Evolutionary conservation across 2,888 invertebrate genomes (phyloP), one percentile per base, ranked within the genome.

Genomic region (Alviniconcha strummeri): DNA sequence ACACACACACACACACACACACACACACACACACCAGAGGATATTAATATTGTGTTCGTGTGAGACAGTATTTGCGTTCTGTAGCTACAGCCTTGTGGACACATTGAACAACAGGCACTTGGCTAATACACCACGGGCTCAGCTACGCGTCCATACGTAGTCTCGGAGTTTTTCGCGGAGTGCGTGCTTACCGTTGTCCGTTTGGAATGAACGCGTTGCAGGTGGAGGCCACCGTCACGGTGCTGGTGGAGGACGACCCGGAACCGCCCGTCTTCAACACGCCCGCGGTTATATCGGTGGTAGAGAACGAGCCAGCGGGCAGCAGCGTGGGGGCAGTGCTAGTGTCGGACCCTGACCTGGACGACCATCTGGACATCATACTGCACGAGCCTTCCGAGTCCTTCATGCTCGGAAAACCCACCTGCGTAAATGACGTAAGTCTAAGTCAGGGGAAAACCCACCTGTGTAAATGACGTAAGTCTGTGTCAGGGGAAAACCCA

Each of bases 221-320:
- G 90, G 82, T 19, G 56, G 81, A 84, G 36, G 84, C 77, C 9
- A 80, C 84, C 6, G 69, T 89, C 5, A 81, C 82, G 5, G 84
- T 90, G 17, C 79, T 80, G 9, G 87, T 89, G 4, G 69, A 87
- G n/a, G 84, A 89, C 79, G 84, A 87, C 17, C 88, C 89, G 72
- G 90, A 90, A 75, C 56, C 83, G 2, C 90, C 90, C n/a, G 54
- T 19, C 19, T 86, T 88, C 74, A 19, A 77, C 5, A 86, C 81
- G 36, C 19, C 84, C 0, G 77, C 74, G 1, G 79, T 79, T 4
- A 67, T 87, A 5, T n/a, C 80, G 19, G 84, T 88, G 0, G 71
- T 77, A 6, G 90, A 90, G 57, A 85, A 87, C 80, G 76, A 81
- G 0, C 72, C 74, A 4, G 19, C 84, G n/a, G 85, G 84, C 52